Conservation (phyloP, 1,140 invertebrate species). For the Mamestra configurata region DNA sequence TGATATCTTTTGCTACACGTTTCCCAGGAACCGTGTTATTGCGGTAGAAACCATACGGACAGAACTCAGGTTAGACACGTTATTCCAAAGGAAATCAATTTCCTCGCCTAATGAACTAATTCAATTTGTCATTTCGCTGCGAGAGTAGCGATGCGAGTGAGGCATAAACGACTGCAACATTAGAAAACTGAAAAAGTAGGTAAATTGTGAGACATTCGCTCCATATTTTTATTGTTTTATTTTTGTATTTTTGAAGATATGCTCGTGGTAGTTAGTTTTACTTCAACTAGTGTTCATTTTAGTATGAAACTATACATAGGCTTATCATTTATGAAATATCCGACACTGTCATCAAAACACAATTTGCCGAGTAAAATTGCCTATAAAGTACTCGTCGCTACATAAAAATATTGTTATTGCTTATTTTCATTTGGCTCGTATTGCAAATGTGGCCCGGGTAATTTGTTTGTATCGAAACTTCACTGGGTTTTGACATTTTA, state of each 20-base stretch:
- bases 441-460: conserved; percentile 28
- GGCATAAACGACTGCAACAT: neutral
- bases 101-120: neutral
- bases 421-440: conserved; percentile 47
- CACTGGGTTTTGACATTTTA: conserved; percentile 34
- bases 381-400: conserved; percentile 39
- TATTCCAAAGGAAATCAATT: neutral
- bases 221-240: neutral
- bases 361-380: conserved; percentile 34
- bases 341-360: conserved; percentile 31
- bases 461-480: conserved; percentile 42
- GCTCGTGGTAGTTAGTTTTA: neutral
- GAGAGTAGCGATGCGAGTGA: too few species aligned
- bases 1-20: neutral
- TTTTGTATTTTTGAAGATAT: neutral
- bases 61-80: neutral
- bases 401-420: conserved; percentile 51
- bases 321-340: conserved; percentile 24
- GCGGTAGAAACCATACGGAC: neutral
- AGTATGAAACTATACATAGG: neutral
- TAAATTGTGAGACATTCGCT: neutral
- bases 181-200: neutral
- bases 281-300: neutral
- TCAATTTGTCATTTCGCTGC: neutral
- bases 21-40: neutral